Base-by-base conservation (phyloP, 1,140 invertebrate genomes). In the Solenopsis fugax region DNA sequence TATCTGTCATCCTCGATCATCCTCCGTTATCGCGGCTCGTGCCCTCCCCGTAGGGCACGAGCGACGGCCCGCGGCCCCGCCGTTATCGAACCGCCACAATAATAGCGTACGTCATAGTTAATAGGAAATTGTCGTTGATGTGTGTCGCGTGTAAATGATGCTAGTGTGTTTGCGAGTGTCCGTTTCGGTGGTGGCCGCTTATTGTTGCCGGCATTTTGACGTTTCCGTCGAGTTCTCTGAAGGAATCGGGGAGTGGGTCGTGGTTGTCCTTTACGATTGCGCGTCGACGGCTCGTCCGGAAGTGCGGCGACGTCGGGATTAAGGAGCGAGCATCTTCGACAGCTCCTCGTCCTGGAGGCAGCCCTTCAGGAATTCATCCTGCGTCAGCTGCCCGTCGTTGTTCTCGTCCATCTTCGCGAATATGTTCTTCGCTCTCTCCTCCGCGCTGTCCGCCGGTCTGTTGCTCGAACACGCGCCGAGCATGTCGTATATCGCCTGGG, bases 341-440 rank as follows among this genome's bases (percentile, higher is more conserved):
- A 99, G 96, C 93, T 99, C 98, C 95, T 99, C 98, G 94, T 99
- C 99, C 94, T 99, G 98, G 92, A 99, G 97, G 95, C 99, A 99
- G 65, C 99, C 99, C 95, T 99, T 99, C 41, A 99, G 97, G 96
- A 99, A 99, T 96, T 99, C 99, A 87, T 99, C 98, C 95, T 99
- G 98, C 60, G 99, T 99, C 92, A 99, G 96, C 94, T 99, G 98
- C 64, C 99, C 99, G 95, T 99, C 99, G 95, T 98, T 98, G 96
- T 99, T 99, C 94, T 98, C 98, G 94, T 99, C 99, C 99, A 99
- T 99, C 96, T 99, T 99, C 65, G 98, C 98, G 95, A 99, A 99
- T 90, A 99, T 99, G 95, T 99, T 99, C 96, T 99, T 98, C 85
- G 99, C 99, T 90, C 99, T 96, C 93, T 99, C 98, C 93, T 99